Evolutionary conservation across 2,797 vertebrate genomes (phyloP).

Genomic region (Onychomys torridus): DNA sequence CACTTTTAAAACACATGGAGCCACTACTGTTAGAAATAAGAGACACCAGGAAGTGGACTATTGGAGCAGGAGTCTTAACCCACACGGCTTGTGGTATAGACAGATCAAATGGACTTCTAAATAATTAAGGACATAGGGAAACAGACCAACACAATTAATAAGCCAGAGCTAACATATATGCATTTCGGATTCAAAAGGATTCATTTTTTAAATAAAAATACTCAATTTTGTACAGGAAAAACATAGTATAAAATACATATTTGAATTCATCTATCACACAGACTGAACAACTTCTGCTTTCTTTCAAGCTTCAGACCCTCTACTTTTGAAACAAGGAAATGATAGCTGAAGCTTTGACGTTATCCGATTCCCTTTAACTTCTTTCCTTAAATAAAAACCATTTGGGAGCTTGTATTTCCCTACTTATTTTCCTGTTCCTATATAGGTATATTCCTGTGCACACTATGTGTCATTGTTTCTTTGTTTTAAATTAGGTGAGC

Average conservation of each 20-base stretch:
- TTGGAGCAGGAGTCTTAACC: not conserved
- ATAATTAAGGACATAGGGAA: constrained; percentile 1
- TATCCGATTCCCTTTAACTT: constrained; percentile 3
- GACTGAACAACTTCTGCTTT: constrained; percentile 42
- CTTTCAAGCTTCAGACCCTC: constrained; percentile 17
- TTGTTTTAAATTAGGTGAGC: constrained; percentile 22
- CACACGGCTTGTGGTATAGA: not conserved
- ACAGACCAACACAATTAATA: constrained; percentile 9
- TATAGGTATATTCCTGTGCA: not conserved
- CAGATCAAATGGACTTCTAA: not conserved
- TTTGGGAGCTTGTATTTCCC: constrained; percentile 26
- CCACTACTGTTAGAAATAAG: constrained; percentile 39
- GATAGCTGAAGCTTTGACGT: not conserved
- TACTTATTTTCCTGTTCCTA: constrained; percentile 7
- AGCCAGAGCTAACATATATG: constrained; percentile 16
- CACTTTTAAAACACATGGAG: constrained; percentile 43
- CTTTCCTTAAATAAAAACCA: not conserved
- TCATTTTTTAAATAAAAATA: not conserved
- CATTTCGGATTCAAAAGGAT: constrained; percentile 29
- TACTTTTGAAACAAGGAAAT: constrained; percentile 35
- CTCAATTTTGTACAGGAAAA: constrained; percentile 45
- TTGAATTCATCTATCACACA: not conserved
- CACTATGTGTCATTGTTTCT: not conserved
- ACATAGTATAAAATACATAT: not conserved
- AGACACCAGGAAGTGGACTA: constrained; percentile 33